A percentile compares a stretch with the other conserved stretches of the same genome.
phyloP scores from a whole-genome alignment of 92 coral and sea anemone species.

The Pocillopora grandis region DNA sequence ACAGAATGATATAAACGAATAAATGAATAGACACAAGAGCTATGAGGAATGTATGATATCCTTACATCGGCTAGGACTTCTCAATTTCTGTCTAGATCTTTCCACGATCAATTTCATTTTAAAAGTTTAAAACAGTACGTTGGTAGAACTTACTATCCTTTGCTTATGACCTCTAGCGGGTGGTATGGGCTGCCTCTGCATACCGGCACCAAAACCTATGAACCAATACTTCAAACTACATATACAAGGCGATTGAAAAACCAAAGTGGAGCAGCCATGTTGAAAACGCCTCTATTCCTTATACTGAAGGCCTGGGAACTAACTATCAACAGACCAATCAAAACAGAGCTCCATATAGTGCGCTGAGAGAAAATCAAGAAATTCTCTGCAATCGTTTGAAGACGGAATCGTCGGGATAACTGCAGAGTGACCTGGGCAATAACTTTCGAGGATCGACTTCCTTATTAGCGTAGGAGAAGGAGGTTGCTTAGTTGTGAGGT shows the following conservation, averaged over 20 bases:
- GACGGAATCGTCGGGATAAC: too few species aligned
- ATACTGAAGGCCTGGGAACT: constrained; percentile 18
- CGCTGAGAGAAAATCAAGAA: background rate
- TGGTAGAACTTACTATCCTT: constrained; percentile 53
- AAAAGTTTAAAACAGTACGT: background rate
- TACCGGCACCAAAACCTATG: constrained; percentile 2
- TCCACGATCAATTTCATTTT: background rate
- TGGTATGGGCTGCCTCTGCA: constrained; percentile 59
- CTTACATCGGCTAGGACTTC: background rate
- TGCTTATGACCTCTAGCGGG: constrained; percentile 51
- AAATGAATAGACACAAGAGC: background rate
- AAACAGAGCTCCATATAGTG: background rate
- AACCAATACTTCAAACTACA: constrained; percentile 4
- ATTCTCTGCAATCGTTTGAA: too few species aligned
- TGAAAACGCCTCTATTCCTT: constrained; percentile 30
- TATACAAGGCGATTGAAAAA: background rate
- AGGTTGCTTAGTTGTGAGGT: too few species aligned
- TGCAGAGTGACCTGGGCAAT: too few species aligned
- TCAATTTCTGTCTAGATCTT: background rate
- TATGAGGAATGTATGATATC: background rate
- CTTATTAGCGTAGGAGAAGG: too few species aligned
- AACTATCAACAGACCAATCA: background rate
- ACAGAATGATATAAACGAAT: background rate
- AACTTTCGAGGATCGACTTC: too few species aligned
- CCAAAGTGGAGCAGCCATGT: constrained; percentile 1